Base-by-base conservation (phyloP, 2,113 vertebrate species). In the Vicugna pacos region DNA sequence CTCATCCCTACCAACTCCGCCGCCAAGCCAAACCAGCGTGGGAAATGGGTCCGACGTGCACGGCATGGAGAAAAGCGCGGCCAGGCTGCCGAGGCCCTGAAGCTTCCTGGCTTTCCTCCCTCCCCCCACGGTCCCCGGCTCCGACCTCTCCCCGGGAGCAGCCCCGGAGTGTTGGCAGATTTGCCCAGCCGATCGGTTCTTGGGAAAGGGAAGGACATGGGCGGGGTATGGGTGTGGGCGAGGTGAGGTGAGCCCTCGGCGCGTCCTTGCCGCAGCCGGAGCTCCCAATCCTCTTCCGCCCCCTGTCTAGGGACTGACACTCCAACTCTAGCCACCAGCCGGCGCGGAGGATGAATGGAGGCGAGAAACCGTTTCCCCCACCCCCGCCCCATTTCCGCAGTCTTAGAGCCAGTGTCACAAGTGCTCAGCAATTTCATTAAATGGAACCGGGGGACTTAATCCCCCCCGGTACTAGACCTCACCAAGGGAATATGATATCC, bases 21-120 rank as follows among this genome's bases (percentile, higher is more conserved):
- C 15, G 85, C 97, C 48, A 65, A 93, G 97, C 98, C 98, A 97
- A 96, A 97, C 97, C 97, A 94, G 98, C 98, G 98, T 98, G 98
- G 98, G 99, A 99, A 99, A 98, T 98, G 98, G 98, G 94, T 96
- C 94, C 98, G 97, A 98, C 98, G 98, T 98, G 99, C 89, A 75
- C 93, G 84, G 99, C 98, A 99, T 98, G 97, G 97, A 89, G 95
- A 98, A 93, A 95, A 97, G 95, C 85, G 30, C 11, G 6, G 75
- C 82, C 89, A 42, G 92, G 35, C 92, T 5, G 77, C 48, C 22
- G 1, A 50, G n/a, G 64, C 84, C 52, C 3, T 1, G 35, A 28
- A 85, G 56, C 50, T 83, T 24, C 88, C 26, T 2, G 10, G 83
- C 90, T 26, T 16, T 3, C n/a, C 76, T 64, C 93, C 95, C 90